phyloP scores from a whole-genome alignment of 2,888 invertebrate species.

The Brachyopa scutellaris region DNA sequence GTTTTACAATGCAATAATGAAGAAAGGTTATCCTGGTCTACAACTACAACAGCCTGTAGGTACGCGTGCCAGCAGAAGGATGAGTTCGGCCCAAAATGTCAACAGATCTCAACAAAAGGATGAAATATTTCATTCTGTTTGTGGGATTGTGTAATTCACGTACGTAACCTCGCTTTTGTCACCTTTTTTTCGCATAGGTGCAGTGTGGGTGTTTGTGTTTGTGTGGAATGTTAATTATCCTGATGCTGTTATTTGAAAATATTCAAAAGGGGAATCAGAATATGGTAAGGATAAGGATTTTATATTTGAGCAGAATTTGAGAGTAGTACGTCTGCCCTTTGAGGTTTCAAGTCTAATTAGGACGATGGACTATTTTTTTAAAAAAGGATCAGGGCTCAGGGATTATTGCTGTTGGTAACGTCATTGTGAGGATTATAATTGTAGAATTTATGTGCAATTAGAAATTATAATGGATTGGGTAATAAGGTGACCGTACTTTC shows the following conservation, averaged over 20 bases:
- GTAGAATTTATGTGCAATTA: too few relatives aligned
- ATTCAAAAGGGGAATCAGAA: constrained; percentile 50
- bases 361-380: too few relatives aligned
- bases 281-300: neutral
- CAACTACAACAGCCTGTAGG: constrained; percentile 5
- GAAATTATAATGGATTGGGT: too few relatives aligned
- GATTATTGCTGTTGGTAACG: too few relatives aligned
- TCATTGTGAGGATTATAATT: too few relatives aligned
- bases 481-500: too few relatives aligned
- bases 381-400: too few relatives aligned
- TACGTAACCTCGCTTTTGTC: constrained; percentile 47
- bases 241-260: constrained; percentile 20
- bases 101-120: constrained; percentile 49
- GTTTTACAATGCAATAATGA: constrained; percentile 34
- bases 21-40: constrained; percentile 17
- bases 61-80: constrained; percentile 37
- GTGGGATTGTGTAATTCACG: neutral
- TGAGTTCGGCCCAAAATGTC: constrained; percentile 58
- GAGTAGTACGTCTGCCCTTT: too few relatives aligned
- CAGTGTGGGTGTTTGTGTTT: too few relatives aligned
- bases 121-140: constrained; percentile 28
- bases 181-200: too few relatives aligned
- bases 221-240: constrained; percentile 59
- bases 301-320: too few relatives aligned
- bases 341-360: too few relatives aligned